Percentiles rank a stretch among this genome's conserved stretches.
phyloP scores from a whole-genome alignment of 2,888 invertebrate species.

The Callinectes sapidus region DNA sequence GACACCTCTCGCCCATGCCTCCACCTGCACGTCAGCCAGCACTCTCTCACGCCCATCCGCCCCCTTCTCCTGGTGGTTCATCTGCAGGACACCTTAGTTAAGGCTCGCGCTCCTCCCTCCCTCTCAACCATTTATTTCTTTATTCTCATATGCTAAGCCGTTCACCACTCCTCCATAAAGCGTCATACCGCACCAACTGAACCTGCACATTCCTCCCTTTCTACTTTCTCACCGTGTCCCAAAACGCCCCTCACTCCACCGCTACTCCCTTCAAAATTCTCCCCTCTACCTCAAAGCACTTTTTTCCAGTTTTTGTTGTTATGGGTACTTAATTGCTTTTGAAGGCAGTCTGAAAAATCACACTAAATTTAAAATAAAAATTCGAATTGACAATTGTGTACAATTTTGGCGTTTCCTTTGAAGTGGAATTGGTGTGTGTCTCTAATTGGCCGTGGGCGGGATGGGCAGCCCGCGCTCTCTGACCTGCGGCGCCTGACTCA shows the following conservation, averaged over 20 bases:
- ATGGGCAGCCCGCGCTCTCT: background rate
- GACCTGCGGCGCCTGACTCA: conserved; percentile 24
- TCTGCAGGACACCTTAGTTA: background rate
- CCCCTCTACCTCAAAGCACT: conserved; percentile 31
- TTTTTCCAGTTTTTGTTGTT: background rate
- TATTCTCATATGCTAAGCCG: background rate
- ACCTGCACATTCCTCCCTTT: background rate
- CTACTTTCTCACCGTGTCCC: background rate
- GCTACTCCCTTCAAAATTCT: background rate
- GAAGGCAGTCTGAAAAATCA: conserved; percentile 13
- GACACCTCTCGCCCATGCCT: conserved; percentile 17
- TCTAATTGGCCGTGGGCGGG: conserved; percentile 15
- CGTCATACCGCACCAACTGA: background rate
- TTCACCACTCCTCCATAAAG: background rate
- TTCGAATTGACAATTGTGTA: conserved; percentile 41
- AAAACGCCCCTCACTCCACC: background rate
- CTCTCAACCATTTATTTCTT: background rate
- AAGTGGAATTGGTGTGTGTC: conserved; percentile 40
- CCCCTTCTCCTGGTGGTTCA: background rate
- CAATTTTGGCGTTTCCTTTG: conserved; percentile 37
- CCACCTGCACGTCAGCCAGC: conserved; percentile 9
- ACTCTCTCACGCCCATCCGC: background rate
- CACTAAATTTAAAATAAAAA: conserved; percentile 44
- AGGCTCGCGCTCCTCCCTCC: background rate
- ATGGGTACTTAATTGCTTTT: conserved; percentile 29